Conservation (phyloP, 2,113 vertebrate genomes). For the Fregata magnificens region DNA sequence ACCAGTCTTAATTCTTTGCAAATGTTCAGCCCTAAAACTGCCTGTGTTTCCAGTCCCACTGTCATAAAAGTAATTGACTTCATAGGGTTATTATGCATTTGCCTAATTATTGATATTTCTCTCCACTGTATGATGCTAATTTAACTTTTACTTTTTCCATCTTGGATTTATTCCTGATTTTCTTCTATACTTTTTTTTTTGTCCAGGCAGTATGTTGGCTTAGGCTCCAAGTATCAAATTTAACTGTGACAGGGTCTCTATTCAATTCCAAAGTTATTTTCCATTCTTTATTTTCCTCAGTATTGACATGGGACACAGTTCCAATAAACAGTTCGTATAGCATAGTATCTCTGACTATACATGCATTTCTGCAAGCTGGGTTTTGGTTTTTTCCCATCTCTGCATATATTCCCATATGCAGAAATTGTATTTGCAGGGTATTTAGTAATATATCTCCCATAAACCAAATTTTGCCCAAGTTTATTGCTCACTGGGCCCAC, state of each 20-base stretch:
- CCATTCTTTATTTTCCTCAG: slow-evolving; percentile 51
- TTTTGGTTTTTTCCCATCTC: background rate
- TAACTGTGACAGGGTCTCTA: slow-evolving; percentile 36
- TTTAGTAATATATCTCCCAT: slow-evolving; percentile 16
- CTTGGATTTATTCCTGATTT: slow-evolving; percentile 31
- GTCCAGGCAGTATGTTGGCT: slow-evolving; percentile 5
- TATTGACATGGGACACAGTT: slow-evolving; percentile 51
- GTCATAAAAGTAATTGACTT: slow-evolving; percentile 51
- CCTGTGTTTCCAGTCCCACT: slow-evolving; percentile 15
- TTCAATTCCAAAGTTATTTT: slow-evolving; percentile 46
- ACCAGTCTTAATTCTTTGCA: slow-evolving; percentile 52
- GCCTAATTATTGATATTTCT: slow-evolving; percentile 37
- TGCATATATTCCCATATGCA: background rate
- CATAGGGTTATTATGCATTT: slow-evolving; percentile 33
- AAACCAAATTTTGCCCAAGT: background rate
- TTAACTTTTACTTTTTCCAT: slow-evolving; percentile 56
- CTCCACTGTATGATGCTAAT: background rate
- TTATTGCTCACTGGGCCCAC: slow-evolving; percentile 24
- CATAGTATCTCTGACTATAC: slow-evolving; percentile 6
- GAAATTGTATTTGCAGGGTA: slow-evolving; percentile 5
- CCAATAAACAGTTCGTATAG: slow-evolving; percentile 48
- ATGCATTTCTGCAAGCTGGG: background rate
- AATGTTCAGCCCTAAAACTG: slow-evolving; percentile 12
- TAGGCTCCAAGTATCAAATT: slow-evolving; percentile 15
- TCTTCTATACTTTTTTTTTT: background rate